A percentile compares a stretch with the other conserved stretches of the same genome.
These are phyloP conservation scores for Microctonus aethiopoides DNA, from an alignment of 2,888 invertebrate species.

Conservation along the genomic window DNA sequence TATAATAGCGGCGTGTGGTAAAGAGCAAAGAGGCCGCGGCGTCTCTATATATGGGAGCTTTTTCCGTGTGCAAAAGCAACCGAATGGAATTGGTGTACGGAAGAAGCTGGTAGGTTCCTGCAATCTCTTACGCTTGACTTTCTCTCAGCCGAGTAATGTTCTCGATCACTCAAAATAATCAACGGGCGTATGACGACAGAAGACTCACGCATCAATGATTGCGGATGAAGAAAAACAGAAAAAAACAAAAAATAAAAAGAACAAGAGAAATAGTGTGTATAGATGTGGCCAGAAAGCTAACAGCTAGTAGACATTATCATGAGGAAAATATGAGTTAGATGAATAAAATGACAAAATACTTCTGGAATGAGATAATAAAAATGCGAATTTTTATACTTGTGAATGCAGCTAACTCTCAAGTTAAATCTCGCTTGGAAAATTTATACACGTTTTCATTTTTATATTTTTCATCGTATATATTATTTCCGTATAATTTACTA, in stretches of 20 bases:
- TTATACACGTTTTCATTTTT: not conserved
- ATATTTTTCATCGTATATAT: not conserved
- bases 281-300: not conserved
- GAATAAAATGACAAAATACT: not conserved
- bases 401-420: not conserved
- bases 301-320: not conserved
- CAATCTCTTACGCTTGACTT: slow-evolving; percentile 62
- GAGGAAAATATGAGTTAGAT: not conserved
- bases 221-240: slow-evolving; percentile 34
- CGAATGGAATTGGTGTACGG: slow-evolving; percentile 25
- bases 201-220: slow-evolving; percentile 51
- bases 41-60: slow-evolving; percentile 1
- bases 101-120: slow-evolving; percentile 45
- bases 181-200: slow-evolving; percentile 47
- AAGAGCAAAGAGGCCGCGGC: slow-evolving; percentile 9
- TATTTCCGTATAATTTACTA: not conserved
- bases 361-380: slow-evolving; percentile 29
- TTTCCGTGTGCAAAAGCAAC: not conserved
- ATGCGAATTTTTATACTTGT: not conserved
- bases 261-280: slow-evolving; percentile 11
- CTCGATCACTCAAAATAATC: slow-evolving; percentile 63
- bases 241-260: slow-evolving; percentile 13
- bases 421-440: not conserved
- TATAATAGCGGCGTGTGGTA: slow-evolving; percentile 6
- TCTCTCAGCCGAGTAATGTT: slow-evolving; percentile 49